Percentiles rank a stretch among this genome's conserved stretches.
Evolutionary conservation across 2,797 vertebrate genomes (phyloP).

Genomic region (Liasis olivaceus): DNA sequence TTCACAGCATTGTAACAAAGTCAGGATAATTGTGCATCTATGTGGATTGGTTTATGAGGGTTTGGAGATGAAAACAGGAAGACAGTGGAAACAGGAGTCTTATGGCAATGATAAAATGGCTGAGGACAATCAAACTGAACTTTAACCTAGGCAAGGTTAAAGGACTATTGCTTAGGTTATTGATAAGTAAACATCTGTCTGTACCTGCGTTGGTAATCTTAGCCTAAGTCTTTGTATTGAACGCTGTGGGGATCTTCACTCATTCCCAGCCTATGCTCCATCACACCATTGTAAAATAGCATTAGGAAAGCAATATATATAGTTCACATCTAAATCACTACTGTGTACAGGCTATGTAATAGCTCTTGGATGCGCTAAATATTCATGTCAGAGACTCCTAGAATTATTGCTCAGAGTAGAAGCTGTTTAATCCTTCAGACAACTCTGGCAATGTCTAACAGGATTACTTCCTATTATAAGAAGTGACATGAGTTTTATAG

Average conservation of each 20-base stretch:
- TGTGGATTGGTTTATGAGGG: background rate
- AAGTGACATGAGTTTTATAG: background rate
- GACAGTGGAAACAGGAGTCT: background rate
- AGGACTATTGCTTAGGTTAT: background rate
- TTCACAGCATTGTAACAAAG: background rate
- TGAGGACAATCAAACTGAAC: background rate
- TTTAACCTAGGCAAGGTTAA: background rate
- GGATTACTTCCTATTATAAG: background rate
- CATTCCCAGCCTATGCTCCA: background rate
- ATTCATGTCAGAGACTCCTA: background rate
- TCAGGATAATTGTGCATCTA: background rate
- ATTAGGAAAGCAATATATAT: background rate
- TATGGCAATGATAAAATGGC: background rate
- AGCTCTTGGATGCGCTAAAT: background rate
- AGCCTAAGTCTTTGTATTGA: background rate
- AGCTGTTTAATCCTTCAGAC: background rate
- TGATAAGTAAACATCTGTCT: background rate
- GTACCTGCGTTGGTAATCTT: background rate
- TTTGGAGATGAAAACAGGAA: background rate
- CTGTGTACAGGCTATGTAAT: background rate
- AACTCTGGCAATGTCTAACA: background rate
- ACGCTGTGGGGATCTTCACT: background rate
- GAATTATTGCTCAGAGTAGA: background rate
- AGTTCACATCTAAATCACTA: background rate
- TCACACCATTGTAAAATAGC: background rate